Base-by-base conservation (phyloP, 2,797 vertebrate species). In the Alcedo quadribrachys region DNA sequence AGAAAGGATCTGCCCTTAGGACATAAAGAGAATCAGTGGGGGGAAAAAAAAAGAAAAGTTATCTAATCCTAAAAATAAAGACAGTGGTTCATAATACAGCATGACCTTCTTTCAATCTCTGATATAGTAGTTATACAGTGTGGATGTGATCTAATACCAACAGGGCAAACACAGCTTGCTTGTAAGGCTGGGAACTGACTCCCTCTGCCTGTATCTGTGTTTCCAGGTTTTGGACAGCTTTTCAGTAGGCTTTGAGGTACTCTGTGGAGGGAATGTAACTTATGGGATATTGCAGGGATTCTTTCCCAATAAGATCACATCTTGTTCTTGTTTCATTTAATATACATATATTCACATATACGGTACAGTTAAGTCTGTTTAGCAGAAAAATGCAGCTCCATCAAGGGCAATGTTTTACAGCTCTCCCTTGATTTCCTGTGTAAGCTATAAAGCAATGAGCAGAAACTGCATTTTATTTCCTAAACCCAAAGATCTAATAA, bases 1-100 rank as follows among this genome's bases (percentile, higher is more conserved):
- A 97, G 97, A 96, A 96, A 97, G 96, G 97, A 97, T 97, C 96
- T 97, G 96, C 97, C 96, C 97, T 90, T 63, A 97, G 98, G 98
- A 97, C 94, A 97, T 90, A 93, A 97, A 97, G 93, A 93, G 95
- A 95, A 92, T 93, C 93, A 58, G 55, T 84, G 43, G 55, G 80
- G 76, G 42, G 11, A 25, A 25, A 68, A 80, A 81, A 81, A 94
- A 71, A 93, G 80, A 79, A 91, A 94, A 96, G 92, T 97, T 96
- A 96, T 93, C 95, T 97, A 97, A 97, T 97, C 92, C 95, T 88
- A 97, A 97, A 97, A 96, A 96, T 95, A 96, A 97, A 97, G 96
- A 95, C 85, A 91, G 90, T 22, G n/a, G 89, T 95, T 96, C 93
- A 83, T 96, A 97, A 97, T 95, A 87, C 51, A 91, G 92, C 94